Base-by-base conservation (phyloP, 2,888 invertebrate genomes). In the Prosopocoilus inquinatus region DNA sequence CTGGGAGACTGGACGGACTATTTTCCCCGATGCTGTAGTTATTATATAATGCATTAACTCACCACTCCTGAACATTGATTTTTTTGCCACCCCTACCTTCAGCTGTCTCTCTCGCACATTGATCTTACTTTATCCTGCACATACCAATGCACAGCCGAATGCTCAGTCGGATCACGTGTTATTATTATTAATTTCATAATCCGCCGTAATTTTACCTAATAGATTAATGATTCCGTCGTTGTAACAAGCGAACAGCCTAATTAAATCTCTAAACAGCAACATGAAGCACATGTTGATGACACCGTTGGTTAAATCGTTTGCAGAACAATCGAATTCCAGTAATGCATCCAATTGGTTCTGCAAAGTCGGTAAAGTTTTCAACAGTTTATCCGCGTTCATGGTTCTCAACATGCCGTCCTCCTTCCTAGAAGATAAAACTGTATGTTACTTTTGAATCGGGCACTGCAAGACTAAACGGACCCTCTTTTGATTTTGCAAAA, bases 401-500 rank as follows among this genome's bases (percentile, higher is more conserved):
- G 94, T 96, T 64, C 98, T 85, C 62, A 99, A 82, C 56, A 96
- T 90, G 34, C 98, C 98, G 78, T 98, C 98, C 71, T 98, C 97
- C 78, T 97, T 96, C 67, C 95, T 96, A 79, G 47, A 77, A 71
- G 13, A 11, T 13, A 41, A 3, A 15, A 41, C 2, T 3, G 13
- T 41, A 41, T 13, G 9, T 38, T 13, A 3, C 1, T 13, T 11
- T 11, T 38, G 38, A 38, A 38, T 3, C 5, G 11, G n/a, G 1
- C 9, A 36, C 7, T 3, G 9, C 1, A 36, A 48, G 15, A 15
- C n/a, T 3, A 9, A 54, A 75, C 84, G 85, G 80, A 96, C 94
- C 98, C 97, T 77, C 98, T 83, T 80, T 97, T 98, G 53, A 97
- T 94, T 87, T 98, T 99, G 83, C 98, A 99, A 82, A 99, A 98